phyloP scores from a whole-genome alignment of 1,140 invertebrate genomes.

The Drosophila lowei region DNA sequence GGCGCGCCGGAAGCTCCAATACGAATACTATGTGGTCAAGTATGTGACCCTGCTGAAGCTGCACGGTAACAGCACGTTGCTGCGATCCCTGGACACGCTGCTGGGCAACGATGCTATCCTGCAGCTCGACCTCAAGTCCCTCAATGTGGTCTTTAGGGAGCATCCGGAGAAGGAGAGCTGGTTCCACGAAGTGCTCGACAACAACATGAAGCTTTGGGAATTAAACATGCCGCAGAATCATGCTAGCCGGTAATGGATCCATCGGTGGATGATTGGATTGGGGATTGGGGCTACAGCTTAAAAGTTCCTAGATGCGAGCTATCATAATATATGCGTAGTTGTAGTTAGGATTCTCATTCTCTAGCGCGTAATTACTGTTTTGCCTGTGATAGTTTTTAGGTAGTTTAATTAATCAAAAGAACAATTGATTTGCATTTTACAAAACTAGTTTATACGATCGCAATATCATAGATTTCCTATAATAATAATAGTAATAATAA shows the following conservation, averaged over 20 bases:
- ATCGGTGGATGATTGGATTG: slow-evolving; percentile 42
- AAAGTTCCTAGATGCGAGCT: slow-evolving; percentile 46
- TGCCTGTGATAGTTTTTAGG: slow-evolving; percentile 79
- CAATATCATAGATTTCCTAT: slow-evolving; percentile 20
- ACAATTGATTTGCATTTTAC: slow-evolving; percentile 50
- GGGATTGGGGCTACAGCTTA: slow-evolving; percentile 34
- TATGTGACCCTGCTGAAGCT: slow-evolving; percentile 91
- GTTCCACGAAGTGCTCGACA: slow-evolving; percentile 94
- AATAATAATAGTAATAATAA: slow-evolving; percentile 2
- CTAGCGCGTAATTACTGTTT: slow-evolving; percentile 74
- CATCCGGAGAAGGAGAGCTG: slow-evolving; percentile 88
- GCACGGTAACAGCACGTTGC: slow-evolving; percentile 88
- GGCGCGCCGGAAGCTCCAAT: slow-evolving; percentile 88
- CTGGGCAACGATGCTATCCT: slow-evolving; percentile 92
- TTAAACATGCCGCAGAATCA: slow-evolving; percentile 87
- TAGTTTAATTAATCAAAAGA: slow-evolving; percentile 65
- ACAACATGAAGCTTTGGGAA: slow-evolving; percentile 94
- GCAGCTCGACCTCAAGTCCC: slow-evolving; percentile 90
- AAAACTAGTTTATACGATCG: slow-evolving; percentile 31
- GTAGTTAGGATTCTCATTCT: slow-evolving; percentile 45
- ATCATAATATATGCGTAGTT: background rate
- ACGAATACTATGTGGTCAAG: slow-evolving; percentile 91
- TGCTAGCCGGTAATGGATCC: slow-evolving; percentile 30
- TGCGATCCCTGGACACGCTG: slow-evolving; percentile 88
- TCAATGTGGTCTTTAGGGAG: slow-evolving; percentile 90